Percentiles rank a stretch among this genome's conserved stretches.
phyloP scores from a whole-genome alignment of 1,140 invertebrate species.

The Drosophila athabasca region DNA sequence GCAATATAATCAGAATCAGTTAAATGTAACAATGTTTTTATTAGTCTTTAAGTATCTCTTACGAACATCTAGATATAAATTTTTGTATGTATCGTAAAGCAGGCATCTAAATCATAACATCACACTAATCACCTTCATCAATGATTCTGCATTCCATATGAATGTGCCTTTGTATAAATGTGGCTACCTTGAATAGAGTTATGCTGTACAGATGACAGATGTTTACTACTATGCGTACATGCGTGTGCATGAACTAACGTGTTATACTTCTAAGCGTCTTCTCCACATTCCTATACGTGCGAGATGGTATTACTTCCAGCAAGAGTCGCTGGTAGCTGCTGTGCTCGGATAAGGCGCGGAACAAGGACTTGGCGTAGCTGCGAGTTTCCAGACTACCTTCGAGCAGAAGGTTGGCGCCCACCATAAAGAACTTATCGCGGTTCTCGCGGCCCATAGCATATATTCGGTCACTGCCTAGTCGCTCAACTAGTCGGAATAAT shows the following conservation, averaged over 20 bases:
- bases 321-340: constrained; percentile 87
- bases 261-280: constrained; percentile 85
- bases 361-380: constrained; percentile 88
- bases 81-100: constrained; percentile 2
- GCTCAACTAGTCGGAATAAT: constrained; percentile 88
- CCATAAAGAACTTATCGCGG: constrained; percentile 91
- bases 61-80: constrained; percentile 9
- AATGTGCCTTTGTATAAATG: constrained; percentile 2
- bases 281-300: constrained; percentile 88
- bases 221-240: too few relatives aligned
- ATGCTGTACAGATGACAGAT: constrained; percentile 17
- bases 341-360: constrained; percentile 87
- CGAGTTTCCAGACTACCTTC: constrained; percentile 95
- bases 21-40: constrained; percentile 36
- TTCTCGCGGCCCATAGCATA: constrained; percentile 91
- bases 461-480: constrained; percentile 89
- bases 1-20: background rate
- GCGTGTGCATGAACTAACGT: constrained; percentile 23
- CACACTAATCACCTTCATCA: too few relatives aligned
- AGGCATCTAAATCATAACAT: too few relatives aligned
- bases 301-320: constrained; percentile 87
- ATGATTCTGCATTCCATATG: background rate
- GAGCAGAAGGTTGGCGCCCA: constrained; percentile 91
- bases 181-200: background rate
- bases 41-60: constrained; percentile 32